Evolutionary conservation across 2,797 vertebrate genomes (phyloP).

Genomic region (Eurystomus glaucurus): DNA sequence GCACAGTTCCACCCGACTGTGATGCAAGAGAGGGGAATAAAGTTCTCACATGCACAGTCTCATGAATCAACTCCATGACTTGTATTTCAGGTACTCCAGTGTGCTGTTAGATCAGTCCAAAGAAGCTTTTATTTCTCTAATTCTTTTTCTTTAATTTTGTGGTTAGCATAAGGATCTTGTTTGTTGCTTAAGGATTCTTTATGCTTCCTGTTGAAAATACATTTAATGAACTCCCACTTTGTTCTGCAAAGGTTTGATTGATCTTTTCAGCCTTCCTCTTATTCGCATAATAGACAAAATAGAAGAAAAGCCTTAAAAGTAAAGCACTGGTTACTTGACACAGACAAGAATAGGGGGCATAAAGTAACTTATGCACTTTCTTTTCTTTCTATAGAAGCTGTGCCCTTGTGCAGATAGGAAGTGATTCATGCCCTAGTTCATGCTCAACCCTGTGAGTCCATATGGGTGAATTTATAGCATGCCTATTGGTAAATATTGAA

Average conservation of each 20-base stretch:
- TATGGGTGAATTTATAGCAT: neutral
- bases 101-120: neutral
- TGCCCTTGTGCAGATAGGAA: neutral
- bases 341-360: neutral
- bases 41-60: neutral
- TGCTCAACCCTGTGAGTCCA: neutral
- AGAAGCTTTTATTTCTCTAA: neutral
- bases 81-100: neutral
- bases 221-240: neutral
- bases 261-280: neutral
- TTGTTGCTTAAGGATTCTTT: neutral
- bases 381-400: neutral
- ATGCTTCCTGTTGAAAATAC: neutral
- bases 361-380: neutral
- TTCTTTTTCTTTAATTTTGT: neutral
- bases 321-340: neutral
- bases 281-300: neutral
- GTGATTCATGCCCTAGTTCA: neutral
- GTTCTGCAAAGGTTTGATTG: neutral
- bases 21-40: neutral
- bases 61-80: neutral
- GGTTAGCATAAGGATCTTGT: neutral
- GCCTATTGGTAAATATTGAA: fast-evolving
- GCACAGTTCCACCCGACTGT: neutral
- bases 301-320: neutral